Evolutionary conservation across 2,797 vertebrate genomes (phyloP), one percentile per base, ranked within the genome.

Genomic region (Oreochromis grahami): DNA sequence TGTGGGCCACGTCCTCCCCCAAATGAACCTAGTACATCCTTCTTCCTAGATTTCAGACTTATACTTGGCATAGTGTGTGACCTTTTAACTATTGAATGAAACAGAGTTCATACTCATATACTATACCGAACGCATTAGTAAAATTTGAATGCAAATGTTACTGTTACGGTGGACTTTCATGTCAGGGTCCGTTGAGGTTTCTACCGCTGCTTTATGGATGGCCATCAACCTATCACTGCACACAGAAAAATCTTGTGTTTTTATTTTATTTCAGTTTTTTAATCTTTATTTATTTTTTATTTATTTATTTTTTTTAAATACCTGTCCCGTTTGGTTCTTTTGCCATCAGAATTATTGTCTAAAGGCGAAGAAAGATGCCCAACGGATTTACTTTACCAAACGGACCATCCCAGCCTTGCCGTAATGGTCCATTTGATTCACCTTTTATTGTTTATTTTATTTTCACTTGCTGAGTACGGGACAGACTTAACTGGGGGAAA

Each of bases 141-240:
- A 21, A 9, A 21, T 65, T 0, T 21, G 11, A 65, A 8, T 41
- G 34, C 34, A 24, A 65, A 65, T 41, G 36, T 65, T 65, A 65
- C 60, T 63, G 60, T 65, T 65, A 65, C 38, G 34, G 19, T 38
- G 34, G 60, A 65, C 60, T 65, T 65, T 2, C 19, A 65, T 38
- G 34, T 38, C 34, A 13, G 0, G 34, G 0, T 68, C 7, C 7
- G 41, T 24, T 41, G n/a, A 21, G 1, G 12, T 1, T 68, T 68
- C n/a, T 41, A 2, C 3, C 3, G 0, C 63, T 68, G 36, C 63
- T 68, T 68, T 68, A 68, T 68, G n/a, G 21, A n/a, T 41, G 29
- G 15, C 43, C 15, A 56, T 82, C 78, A 80, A 87, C 15, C 36
- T 76, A 58, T 86, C 70, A 41, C 21, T 12, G 72, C 51, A 76